Percentiles rank a stretch among this genome's conserved stretches.
Evolutionary conservation across 1,140 invertebrate species (phyloP).

Genomic region (Gonatopus flavifemur): DNA sequence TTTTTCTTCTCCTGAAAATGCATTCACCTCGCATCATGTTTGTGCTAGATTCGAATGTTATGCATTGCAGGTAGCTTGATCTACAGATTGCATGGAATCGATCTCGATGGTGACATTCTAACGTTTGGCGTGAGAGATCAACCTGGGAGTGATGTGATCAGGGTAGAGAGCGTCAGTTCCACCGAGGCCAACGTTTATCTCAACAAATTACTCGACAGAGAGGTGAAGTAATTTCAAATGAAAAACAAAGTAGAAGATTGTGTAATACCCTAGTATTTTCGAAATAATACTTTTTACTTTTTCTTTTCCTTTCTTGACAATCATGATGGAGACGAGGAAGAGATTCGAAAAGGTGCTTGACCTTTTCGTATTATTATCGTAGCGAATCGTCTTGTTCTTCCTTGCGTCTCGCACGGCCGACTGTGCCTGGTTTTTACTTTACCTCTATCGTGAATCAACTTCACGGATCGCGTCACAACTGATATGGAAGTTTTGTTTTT

Average conservation of each 20-base stretch:
- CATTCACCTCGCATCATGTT: constrained; percentile 3
- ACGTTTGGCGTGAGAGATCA: constrained; percentile 81
- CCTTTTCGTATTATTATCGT: background rate
- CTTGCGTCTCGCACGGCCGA: constrained; percentile 11
- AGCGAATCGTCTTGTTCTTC: background rate
- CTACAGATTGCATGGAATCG: constrained; percentile 77
- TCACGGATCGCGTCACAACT: background rate
- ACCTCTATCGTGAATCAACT: constrained; percentile 5
- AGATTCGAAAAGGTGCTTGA: constrained; percentile 2
- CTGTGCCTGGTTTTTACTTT: too few species aligned
- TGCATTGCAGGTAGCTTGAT: constrained; percentile 75
- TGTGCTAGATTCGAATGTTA: constrained; percentile 18
- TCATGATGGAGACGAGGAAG: constrained; percentile 82
- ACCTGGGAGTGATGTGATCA: constrained; percentile 78
- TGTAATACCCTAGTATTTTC: too few species aligned
- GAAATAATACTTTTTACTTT: too few species aligned
- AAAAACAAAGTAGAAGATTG: too few species aligned
- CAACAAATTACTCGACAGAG: constrained; percentile 86
- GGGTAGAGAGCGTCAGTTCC: constrained; percentile 76
- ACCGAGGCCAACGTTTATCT: constrained; percentile 86
- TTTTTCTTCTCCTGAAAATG: background rate
- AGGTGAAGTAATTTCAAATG: constrained; percentile 61
- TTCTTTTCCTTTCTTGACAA: too few species aligned
- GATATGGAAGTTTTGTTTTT: too few species aligned
- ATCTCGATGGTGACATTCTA: constrained; percentile 82